phyloP scores from a whole-genome alignment of 2,113 vertebrate species.

The Oryzias celebensis region DNA sequence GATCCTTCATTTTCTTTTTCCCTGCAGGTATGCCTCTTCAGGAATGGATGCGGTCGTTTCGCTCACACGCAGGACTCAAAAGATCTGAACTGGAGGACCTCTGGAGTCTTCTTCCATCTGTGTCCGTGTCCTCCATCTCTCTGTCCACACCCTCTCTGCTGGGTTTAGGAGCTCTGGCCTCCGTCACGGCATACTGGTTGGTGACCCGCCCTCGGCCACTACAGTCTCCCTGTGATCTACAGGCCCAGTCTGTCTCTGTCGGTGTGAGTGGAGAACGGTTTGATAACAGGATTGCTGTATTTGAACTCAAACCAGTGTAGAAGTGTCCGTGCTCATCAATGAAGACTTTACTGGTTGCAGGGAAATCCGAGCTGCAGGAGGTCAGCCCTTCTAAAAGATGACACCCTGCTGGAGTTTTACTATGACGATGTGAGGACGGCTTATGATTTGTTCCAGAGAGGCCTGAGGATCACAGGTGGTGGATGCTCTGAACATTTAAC shows the following conservation, averaged over 20 bases:
- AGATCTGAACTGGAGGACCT: slow-evolving; percentile 62
- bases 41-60: slow-evolving; percentile 76
- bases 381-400: slow-evolving; percentile 75
- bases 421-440: slow-evolving; percentile 76
- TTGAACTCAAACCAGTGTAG: background rate
- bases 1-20: background rate
- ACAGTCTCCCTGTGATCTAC: slow-evolving; percentile 74
- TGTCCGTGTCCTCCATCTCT: slow-evolving; percentile 60
- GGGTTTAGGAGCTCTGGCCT: slow-evolving; percentile 77
- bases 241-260: slow-evolving; percentile 75
- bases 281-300: rapidly evolving
- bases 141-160: slow-evolving; percentile 73
- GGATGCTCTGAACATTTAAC: background rate
- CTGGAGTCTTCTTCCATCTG: slow-evolving; percentile 59
- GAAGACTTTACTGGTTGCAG: slow-evolving; percentile 39
- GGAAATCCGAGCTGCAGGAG: slow-evolving; percentile 74
- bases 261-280: slow-evolving; percentile 51
- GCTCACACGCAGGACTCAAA: slow-evolving; percentile 50
- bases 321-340: background rate
- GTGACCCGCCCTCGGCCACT: slow-evolving; percentile 75
- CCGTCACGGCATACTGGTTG: slow-evolving; percentile 80
- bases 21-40: slow-evolving; percentile 76
- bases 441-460: slow-evolving; percentile 80
- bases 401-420: slow-evolving; percentile 78
- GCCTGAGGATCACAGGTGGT: slow-evolving; percentile 73